Base-by-base conservation (phyloP, 1,140 invertebrate genomes). In the Anastrepha obliqua region DNA sequence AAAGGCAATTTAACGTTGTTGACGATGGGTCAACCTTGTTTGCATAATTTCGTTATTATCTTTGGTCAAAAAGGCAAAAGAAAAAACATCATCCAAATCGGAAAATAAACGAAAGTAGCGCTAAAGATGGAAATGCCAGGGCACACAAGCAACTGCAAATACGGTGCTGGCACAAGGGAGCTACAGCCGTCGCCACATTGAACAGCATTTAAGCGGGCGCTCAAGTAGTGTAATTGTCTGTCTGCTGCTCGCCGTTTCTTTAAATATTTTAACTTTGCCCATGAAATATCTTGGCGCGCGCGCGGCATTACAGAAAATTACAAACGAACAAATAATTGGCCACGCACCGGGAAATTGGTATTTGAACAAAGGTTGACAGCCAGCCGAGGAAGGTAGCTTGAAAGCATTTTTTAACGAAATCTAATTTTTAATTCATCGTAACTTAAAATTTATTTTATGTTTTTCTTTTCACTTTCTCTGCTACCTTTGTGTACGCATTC, bases 1-100 rank as follows among this genome's bases (percentile, higher is more conserved):
- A 81, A 81, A 81, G 74, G 74, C 74, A 81, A 81, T 81, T 81
- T 81, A 81, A 81, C 74, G 74, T 81, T 81, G 74, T 81, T 81
- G 74, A 55, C 74, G 74, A 51, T 58, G 47, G 74, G 74, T 81
- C 74, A 81, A 81, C 74, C 47, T 81, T 81, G 74, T 81, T 81
- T 81, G 74, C 74, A 81, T 81, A 81, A 81, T 81, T 81, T 81
- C 74, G 74, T 81, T 81, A 81, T 81, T 81, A 81, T 81, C 47
- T 81, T 42, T 81, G 74, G 74, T 55, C 20, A 81, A n/a, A 55
- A 42, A 20, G 20, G 47, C 17, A 81, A 42, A 51, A 1, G 47
- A 81, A 74, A 81, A 55, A 81, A 3, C 8, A 55, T 20, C 7
- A 20, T 55, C 47, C 17, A 81, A 81, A 81, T 81, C 74, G 47